Evolutionary conservation across 2,113 vertebrate species (phyloP), one percentile per base, ranked within the genome.

Genomic region (Colius striatus): DNA sequence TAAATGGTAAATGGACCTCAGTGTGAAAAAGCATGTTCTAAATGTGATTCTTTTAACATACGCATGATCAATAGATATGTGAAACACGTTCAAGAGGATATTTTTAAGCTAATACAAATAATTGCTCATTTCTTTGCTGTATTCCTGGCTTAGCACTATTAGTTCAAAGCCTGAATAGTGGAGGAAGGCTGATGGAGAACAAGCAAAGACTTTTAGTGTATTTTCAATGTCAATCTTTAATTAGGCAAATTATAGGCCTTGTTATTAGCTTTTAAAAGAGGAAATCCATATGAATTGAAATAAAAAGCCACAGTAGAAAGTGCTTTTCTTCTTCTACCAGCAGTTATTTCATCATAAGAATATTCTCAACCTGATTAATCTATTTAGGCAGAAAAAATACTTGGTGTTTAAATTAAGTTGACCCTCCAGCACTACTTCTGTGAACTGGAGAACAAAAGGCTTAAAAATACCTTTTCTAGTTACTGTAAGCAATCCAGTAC

Each of bases 391-490:
- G 89, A 92, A 98, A 95, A 70, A 91, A 96, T 81, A 96, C 50
- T 96, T 97, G 75, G 90, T 97, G 36, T 96, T 98, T 95, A 97
- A 98, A 94, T 98, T 97, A 41, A 96, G 95, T 97, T 43, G 54
- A 96, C 93, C 96, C 74, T 98, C 67, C 96, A 97, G 73, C 84
- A 88, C 89, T 94, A 95, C 48, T 96, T 93, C 67, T 88, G 94
- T 13, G 91, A 96, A 76, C 26, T 98, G 72, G 94, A 96, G 53
- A 97, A 79, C 80, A 98, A 92, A 94, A 73, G 91, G 41, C 93
- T 98, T 92, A 92, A 96, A 96, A 96, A 86, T 96, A 97, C 60
- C 88, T 98, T 86, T 98, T 97, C 91, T 95, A 94, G 79, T 96
- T 97, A 70, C 89, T 98, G 68, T 87, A 97, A 88, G 96, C 86